These are phyloP conservation scores for Drepanosiphum platanoidis DNA, from an alignment of 2,888 invertebrate species.

Conservation along the genomic window DNA sequence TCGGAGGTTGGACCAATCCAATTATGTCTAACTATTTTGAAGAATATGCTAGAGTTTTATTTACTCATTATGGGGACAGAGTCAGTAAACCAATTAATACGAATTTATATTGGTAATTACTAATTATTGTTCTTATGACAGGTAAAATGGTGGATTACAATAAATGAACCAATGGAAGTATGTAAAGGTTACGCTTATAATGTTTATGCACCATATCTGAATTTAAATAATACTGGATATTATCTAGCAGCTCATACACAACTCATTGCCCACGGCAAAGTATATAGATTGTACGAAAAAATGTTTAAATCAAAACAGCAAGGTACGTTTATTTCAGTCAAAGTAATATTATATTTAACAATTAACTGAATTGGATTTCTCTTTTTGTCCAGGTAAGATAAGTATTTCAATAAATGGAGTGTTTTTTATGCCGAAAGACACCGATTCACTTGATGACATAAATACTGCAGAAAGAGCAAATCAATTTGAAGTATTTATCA, in stretches of 20 bases:
- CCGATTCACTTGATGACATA: slow-evolving; percentile 68
- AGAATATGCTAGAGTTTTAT: slow-evolving; percentile 73
- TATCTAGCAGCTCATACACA: slow-evolving; percentile 75
- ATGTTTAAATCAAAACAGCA: slow-evolving; percentile 71
- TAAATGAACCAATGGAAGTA: slow-evolving; percentile 72
- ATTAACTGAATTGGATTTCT: not conserved
- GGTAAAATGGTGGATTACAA: slow-evolving; percentile 74
- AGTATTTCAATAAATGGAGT: slow-evolving; percentile 72
- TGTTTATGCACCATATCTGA: slow-evolving; percentile 65
- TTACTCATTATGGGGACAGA: slow-evolving; percentile 69
- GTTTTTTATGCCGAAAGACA: slow-evolving; percentile 72
- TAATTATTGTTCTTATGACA: slow-evolving; percentile 17
- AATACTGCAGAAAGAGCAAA: slow-evolving; percentile 71
- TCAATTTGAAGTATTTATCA: slow-evolving; percentile 71
- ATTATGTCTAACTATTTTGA: slow-evolving; percentile 74
- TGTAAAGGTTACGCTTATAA: slow-evolving; percentile 64
- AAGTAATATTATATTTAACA: not conserved
- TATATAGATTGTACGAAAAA: slow-evolving; percentile 73
- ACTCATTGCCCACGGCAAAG: slow-evolving; percentile 74
- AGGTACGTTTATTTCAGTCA: slow-evolving; percentile 68
- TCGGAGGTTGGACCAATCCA: slow-evolving; percentile 77
- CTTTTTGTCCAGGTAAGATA: slow-evolving; percentile 70
- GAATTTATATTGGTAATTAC: not conserved
- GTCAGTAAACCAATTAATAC: slow-evolving; percentile 66
- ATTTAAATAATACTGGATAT: slow-evolving; percentile 69